A percentile compares a stretch with the other conserved stretches of the same genome.
phyloP scores from a whole-genome alignment of 2,797 vertebrate genomes.

The Podarcis siculus region DNA sequence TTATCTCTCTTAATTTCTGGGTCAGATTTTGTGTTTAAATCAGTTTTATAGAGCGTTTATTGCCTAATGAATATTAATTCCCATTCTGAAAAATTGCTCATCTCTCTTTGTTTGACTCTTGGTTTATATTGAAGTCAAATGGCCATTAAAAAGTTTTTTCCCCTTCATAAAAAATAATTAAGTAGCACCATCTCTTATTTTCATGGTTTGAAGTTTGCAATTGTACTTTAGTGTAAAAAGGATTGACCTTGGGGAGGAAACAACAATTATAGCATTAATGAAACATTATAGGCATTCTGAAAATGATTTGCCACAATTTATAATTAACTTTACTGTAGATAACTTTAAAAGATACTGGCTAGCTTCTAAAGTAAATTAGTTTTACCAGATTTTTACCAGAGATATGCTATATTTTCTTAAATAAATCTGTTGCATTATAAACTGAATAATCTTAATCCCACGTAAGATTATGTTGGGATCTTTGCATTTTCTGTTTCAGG shows the following conservation, averaged over 20 bases:
- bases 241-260: conserved; percentile 23
- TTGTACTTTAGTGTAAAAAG: conserved; percentile 42
- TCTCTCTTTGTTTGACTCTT: conserved; percentile 31
- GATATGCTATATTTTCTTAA: not conserved
- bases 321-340: conserved; percentile 22
- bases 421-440: conserved; percentile 1
- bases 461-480: not conserved
- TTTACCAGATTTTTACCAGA: conserved; percentile 9
- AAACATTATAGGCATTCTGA: conserved; percentile 46
- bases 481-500: not conserved
- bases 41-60: conserved; percentile 58
- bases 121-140: conserved; percentile 59
- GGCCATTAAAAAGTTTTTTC: conserved; percentile 29
- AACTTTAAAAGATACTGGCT: conserved; percentile 1
- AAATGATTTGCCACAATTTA: conserved; percentile 40
- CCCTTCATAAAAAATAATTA: conserved; percentile 51
- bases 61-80: conserved; percentile 59
- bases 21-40: conserved; percentile 66
- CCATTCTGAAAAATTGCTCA: conserved; percentile 54
- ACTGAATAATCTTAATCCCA: not conserved
- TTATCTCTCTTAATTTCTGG: conserved; percentile 66
- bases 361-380: not conserved
- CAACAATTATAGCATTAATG: conserved; percentile 7
- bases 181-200: conserved; percentile 57
- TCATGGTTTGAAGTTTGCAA: conserved; percentile 38